Base-by-base conservation (phyloP, 2,113 vertebrate species). In the Egretta garzetta region DNA sequence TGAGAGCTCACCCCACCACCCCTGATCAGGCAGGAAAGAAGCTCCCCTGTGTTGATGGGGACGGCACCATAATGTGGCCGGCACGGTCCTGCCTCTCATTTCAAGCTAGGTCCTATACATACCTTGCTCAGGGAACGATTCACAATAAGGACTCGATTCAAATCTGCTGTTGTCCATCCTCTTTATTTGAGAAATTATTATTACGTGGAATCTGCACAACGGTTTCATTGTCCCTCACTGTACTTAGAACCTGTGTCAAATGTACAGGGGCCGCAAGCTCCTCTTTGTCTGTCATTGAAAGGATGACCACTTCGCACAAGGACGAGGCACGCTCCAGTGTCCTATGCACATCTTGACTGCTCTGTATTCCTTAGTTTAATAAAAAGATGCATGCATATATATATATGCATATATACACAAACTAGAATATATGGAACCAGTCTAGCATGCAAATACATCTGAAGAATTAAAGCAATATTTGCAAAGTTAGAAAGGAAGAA, bases 241-340 rank as follows among this genome's bases (percentile, higher is more conserved):
- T 53, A 45, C 24, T 23, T 47, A 24, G 24, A 68, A 83, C 56
- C 13, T 16, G 22, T 33, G 41, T 37, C 12, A 63, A 74, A 32
- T 17, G 14, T n/a, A 55, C 6, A 72, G 52, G 20, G 50, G 33
- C 64, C 3, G 7, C 27, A 52, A 87, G 22, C 20, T 89, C 50
- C 56, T 41, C 37, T 60, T 35, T 14, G 32, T 39, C 21, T 3
- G 13, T n/a, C 47, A 19, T 2, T 18, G 23, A 45, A 63, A 41
- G 41, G 33, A 60, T 13, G 52, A 17, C 12, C 33, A 30, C 33
- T 39, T 22, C 2, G 37, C 41, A 16, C 26, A 55, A 35, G 23
- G 83, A 68, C 0, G 0, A 56, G 47, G 47, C 41, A 91, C 0
- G 0, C 9, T 50, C 45, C 37, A 18, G 39, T n/a, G 50, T 35